Conservation (phyloP, 2,113 vertebrate species). For the Chrysemys picta region DNA sequence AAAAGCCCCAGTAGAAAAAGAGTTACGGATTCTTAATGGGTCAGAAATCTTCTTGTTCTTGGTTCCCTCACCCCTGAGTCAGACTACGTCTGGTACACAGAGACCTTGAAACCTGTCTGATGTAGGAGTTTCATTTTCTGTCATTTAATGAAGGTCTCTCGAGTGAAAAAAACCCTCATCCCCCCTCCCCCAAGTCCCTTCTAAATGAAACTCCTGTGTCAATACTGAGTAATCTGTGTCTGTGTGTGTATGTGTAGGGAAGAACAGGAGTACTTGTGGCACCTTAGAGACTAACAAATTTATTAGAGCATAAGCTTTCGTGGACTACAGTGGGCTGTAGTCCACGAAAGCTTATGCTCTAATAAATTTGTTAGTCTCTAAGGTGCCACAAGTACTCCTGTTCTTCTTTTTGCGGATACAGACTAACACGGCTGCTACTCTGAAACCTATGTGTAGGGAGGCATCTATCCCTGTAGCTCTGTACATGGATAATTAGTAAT, state of each 20-base stretch:
- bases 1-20: neutral
- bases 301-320: no score
- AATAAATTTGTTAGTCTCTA: no score
- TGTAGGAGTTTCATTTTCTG: constrained; percentile 8
- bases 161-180: neutral
- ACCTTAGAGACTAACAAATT: no score
- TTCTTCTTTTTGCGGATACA: no score
- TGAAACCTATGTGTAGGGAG: accelerated
- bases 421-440: no score
- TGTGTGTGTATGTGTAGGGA: accelerated
- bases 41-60: neutral
- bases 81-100: neutral
- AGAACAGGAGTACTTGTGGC: no score
- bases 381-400: no score
- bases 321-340: no score
- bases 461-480: neutral
- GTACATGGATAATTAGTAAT: neutral
- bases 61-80: neutral
- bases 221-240: accelerated
- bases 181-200: neutral
- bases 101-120: constrained; percentile 50
- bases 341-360: no score
- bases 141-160: neutral
- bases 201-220: accelerated
- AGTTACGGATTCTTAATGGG: no score